Conservation (phyloP, 1,140 invertebrate genomes). For the Calliphora vicina region DNA sequence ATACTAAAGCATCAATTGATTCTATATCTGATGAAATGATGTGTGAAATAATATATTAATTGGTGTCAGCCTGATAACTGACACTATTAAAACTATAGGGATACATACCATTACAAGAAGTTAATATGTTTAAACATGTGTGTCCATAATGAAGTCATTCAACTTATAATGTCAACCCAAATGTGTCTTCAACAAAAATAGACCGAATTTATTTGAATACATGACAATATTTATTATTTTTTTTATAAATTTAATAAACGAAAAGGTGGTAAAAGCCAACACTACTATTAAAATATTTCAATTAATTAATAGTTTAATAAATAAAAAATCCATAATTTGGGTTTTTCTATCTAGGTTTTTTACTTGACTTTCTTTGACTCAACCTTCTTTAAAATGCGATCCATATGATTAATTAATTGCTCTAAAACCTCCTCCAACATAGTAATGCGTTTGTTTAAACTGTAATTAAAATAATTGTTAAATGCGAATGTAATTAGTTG, state of each 20-base stretch:
- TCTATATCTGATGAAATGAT: too few relatives aligned
- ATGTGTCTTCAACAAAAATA: neutral
- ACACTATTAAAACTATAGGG: too few relatives aligned
- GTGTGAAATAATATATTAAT: too few relatives aligned
- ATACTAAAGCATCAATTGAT: too few relatives aligned
- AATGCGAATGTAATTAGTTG: too few relatives aligned
- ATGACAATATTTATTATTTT: neutral
- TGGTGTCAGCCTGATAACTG: too few relatives aligned
- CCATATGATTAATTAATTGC: conserved; percentile 51
- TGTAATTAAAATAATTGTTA: conserved; percentile 34
- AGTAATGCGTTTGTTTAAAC: conserved; percentile 51
- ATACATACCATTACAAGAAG: too few relatives aligned
- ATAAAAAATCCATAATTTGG: neutral
- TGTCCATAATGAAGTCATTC: neutral
- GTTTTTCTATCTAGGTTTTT: neutral
- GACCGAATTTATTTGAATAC: neutral
- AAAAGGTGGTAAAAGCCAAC: too few relatives aligned
- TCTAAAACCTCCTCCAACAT: conserved; percentile 55
- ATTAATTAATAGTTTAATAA: too few relatives aligned
- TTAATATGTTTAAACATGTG: too few relatives aligned
- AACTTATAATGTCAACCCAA: neutral
- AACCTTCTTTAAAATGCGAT: conserved; percentile 50
- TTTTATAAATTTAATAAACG: too few relatives aligned
- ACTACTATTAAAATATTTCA: too few relatives aligned
- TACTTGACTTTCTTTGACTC: conserved; percentile 30